Evolutionary conservation across 1,140 invertebrate species (phyloP).

Genomic region (Vollenhovia emeryi): DNA sequence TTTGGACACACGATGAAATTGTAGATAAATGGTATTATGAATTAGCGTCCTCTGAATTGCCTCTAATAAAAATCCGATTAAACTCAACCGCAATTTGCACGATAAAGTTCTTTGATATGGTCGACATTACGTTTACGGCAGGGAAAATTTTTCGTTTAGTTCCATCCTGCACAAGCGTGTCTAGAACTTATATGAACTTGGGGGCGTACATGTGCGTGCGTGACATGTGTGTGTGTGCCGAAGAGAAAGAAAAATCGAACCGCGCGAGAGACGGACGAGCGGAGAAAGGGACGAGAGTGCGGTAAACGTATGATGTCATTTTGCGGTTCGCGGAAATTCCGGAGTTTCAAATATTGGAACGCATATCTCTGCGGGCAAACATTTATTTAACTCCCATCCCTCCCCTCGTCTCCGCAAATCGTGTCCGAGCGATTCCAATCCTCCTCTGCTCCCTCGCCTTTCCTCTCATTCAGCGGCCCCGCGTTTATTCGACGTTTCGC

Average conservation of each 20-base stretch:
- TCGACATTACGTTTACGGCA: conserved; percentile 59
- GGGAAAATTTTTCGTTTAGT: conserved; percentile 54
- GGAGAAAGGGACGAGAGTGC: conserved; percentile 25
- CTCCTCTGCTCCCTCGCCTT: not conserved
- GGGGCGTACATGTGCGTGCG: not conserved
- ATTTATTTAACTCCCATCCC: conserved; percentile 63
- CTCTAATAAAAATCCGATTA: not conserved
- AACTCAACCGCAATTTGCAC: not conserved
- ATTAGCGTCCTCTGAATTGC: not conserved
- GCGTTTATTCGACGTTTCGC: conserved; percentile 45
- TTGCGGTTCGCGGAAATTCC: conserved; percentile 70
- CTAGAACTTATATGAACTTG: not conserved
- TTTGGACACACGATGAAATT: not conserved
- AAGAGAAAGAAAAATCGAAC: conserved; percentile 47
- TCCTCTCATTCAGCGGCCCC: not conserved
- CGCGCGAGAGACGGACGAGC: conserved; percentile 3
- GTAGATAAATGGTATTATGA: not conserved
- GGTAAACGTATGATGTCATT: conserved; percentile 66
- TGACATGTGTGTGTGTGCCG: not conserved
- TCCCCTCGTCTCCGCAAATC: conserved; percentile 16
- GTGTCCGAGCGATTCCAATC: conserved; percentile 41
- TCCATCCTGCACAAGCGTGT: not conserved
- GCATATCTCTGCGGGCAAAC: conserved; percentile 63
- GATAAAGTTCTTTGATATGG: conserved; percentile 59
- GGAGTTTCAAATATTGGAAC: conserved; percentile 70